phyloP scores from a whole-genome alignment of 2,797 vertebrate species.

The Eleutherodactylus coqui region DNA sequence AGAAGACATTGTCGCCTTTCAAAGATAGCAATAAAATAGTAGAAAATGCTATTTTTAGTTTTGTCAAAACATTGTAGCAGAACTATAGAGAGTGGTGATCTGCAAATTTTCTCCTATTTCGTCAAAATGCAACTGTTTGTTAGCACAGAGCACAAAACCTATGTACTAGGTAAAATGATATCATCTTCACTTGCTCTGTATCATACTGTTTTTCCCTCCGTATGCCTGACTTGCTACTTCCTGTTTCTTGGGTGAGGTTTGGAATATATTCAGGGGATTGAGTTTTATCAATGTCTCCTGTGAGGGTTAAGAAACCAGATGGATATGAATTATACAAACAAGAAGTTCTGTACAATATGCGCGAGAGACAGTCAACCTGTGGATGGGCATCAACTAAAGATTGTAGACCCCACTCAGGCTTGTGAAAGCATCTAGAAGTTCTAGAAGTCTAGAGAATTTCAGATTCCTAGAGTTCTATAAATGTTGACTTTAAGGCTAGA shows the following conservation, averaged over 20 bases:
- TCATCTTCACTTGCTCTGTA: slow-evolving; percentile 5
- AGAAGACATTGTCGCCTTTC: too few relatives aligned
- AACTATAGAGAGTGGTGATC: not conserved
- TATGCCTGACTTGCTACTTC: slow-evolving; percentile 8
- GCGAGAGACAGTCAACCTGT: slow-evolving; percentile 14
- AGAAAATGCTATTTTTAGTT: not conserved
- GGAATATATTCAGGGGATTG: slow-evolving; percentile 54
- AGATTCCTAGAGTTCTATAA: not conserved
- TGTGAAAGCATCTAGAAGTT: not conserved
- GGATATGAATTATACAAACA: slow-evolving; percentile 42
- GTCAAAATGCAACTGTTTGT: not conserved
- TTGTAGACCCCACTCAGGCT: not conserved
- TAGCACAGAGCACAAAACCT: not conserved
- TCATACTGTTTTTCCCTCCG: slow-evolving; percentile 29
- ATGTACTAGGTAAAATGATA: slow-evolving; percentile 19
- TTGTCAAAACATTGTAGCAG: not conserved
- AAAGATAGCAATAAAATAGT: not conserved
- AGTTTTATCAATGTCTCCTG: slow-evolving; percentile 44
- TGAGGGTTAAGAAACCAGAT: slow-evolving; percentile 35
- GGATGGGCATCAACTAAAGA: not conserved
- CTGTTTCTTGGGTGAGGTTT: slow-evolving; percentile 28
- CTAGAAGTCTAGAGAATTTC: not conserved
- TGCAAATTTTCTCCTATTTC: not conserved
- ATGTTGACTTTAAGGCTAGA: not conserved
- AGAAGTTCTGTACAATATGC: slow-evolving; percentile 19